phyloP scores from a whole-genome alignment of 2,113 vertebrate species.

The Xiphorhynchus elegans region DNA sequence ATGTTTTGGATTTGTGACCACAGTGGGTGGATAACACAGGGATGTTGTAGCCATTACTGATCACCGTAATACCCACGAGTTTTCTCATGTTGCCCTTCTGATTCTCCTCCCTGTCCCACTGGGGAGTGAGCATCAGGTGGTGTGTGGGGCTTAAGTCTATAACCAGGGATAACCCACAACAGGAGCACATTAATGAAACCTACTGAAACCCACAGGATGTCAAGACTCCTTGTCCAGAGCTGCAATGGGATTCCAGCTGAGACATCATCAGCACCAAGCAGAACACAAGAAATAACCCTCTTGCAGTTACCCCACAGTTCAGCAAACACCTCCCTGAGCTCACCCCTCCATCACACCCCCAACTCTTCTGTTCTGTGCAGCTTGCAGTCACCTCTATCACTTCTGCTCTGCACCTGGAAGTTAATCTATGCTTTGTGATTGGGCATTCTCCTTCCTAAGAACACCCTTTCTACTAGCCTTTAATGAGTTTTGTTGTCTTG shows the following conservation, averaged over 20 bases:
- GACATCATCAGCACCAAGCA: neutral
- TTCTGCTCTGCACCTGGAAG: neutral
- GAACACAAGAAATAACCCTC: neutral
- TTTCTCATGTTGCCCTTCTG: neutral
- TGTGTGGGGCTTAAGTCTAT: rapidly evolving
- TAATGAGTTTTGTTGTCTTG: neutral
- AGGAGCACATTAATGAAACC: neutral
- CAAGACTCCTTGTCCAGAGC: neutral
- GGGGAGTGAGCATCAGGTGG: neutral
- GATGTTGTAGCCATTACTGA: neutral
- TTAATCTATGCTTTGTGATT: neutral
- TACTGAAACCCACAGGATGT: neutral
- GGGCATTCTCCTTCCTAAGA: neutral
- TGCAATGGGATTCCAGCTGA: neutral
- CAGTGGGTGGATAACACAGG: neutral
- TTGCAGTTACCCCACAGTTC: neutral
- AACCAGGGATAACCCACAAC: neutral
- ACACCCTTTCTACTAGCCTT: neutral
- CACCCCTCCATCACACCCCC: rapidly evolving
- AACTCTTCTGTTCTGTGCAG: neutral
- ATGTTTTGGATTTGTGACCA: neutral
- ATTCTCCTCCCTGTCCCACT: neutral
- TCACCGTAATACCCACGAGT: neutral
- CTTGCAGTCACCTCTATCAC: no score
- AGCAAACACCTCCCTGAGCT: neutral